Base-by-base conservation (phyloP, 2,797 vertebrate species). In the Moxostoma hubbsi region DNA sequence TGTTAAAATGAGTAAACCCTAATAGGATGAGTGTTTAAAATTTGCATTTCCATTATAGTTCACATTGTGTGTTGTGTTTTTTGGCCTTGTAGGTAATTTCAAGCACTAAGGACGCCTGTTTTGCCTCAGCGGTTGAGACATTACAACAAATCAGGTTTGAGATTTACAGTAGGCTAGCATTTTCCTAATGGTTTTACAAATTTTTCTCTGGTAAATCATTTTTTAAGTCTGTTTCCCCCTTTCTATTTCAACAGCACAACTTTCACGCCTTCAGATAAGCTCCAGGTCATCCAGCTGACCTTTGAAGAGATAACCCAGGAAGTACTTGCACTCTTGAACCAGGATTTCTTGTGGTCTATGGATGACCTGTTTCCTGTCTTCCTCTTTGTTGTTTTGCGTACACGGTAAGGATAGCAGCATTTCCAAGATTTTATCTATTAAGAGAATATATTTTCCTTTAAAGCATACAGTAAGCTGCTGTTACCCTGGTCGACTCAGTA, bases 261-360 rank as follows among this genome's bases (percentile, higher is more conserved):
- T 0, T 99, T 99, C 89, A 99, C 98, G 0, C 98, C 98, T 10
- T 94, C 97, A 5, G 98, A 99, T 91, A 99, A 99, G 89, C 91
- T 99, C 77, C 97, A 97, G 87, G 96, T 99, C 83, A 99, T 99
- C 90, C 97, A 99, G 88, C 93, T 96, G 85, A 99, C 98, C 71
- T 99, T 99, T 55, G 98, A 99, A 89, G 97, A 98, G 88, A 99
- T 99, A 87, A 99, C 97, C 0, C 95, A 96, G 90, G 96, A 94
- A 54, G 97, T 98, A 0, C 93, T 97, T 73, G 88, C 93, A 0
- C 93, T 95, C 58, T 94, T 98, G 80, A 95, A 95, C 83, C 95
- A 96, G 88, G 96, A 97, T 89, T 99, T 98, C 90, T 88, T 99
- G 81, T 99, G 98, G 98, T 99, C 98, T 65, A 99, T 99, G 98